Base-by-base conservation (phyloP, 2,113 vertebrate species). In the Lampris incognitus region DNA sequence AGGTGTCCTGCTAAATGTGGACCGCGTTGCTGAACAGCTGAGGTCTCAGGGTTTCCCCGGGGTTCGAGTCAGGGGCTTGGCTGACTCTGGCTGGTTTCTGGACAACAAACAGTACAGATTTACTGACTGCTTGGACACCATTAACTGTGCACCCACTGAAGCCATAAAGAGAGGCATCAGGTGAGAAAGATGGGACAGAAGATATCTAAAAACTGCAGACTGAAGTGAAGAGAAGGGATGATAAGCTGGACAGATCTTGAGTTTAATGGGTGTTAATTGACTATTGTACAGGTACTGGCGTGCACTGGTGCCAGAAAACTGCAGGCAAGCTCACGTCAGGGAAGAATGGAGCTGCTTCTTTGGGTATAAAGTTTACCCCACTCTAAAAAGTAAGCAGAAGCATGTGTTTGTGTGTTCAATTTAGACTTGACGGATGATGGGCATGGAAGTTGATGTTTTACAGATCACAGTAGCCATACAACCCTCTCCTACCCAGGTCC, bases 51-150 rank as follows among this genome's bases (percentile, higher is more conserved):
- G 97, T 5, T 91, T 96, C 60, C 71, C 87, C 0, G 94, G 92
- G 49, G 94, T 98, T 83, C 96, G 96, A 88, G 97, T 99, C 39
- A 92, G 98, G 65, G 97, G 97, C 49, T 88, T 99, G 87, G 95
- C 94, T 0, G 97, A 99, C 87, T 99, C 98, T 0, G 97, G 97
- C 1, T 99, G 97, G 97, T 98, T 99, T 91, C 91, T 99, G 89
- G 97, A 99, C 92, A 99, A 98, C 78, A 95, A 96, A 77, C 97
- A 98, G 78, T 97, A 97, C 56, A 95, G 93, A 71, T 92, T 92
- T 44, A 96, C 96, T 0, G 96, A 97, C 89, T 99, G 98, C n/a
- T 70, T 96, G 0, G 96, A 98, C 40, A 96, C 96, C 36, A 90
- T 96, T 79, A 97, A 94, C 0, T 98, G 97, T 10, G 96, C 95